Percentiles rank a stretch among this genome's conserved stretches.
These are phyloP conservation scores for Megaustenia siamemsis DNA, from an alignment of 2,888 invertebrate genomes.

Conservation along the genomic window DNA sequence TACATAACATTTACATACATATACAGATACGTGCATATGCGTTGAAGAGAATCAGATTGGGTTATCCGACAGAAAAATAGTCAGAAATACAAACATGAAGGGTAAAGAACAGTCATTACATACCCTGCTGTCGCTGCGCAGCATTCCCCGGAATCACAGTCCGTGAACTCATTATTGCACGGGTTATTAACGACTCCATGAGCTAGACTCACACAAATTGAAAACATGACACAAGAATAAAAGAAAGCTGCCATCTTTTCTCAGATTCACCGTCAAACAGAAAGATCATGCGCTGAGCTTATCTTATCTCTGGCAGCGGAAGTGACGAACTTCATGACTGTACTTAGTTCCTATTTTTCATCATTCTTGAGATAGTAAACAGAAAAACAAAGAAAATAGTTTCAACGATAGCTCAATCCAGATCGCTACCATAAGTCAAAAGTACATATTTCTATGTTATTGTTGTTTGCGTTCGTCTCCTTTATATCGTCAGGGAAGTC, in stretches of 20 bases:
- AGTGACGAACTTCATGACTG: too few relatives aligned
- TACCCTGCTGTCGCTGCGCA: conserved; percentile 4
- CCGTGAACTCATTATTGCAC: not conserved
- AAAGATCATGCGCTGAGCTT: not conserved
- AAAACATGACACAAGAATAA: not conserved
- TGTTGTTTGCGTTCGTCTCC: too few relatives aligned
- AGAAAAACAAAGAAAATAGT: too few relatives aligned
- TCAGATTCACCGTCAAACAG: not conserved
- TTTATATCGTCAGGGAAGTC: too few relatives aligned
- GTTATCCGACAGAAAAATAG: not conserved
- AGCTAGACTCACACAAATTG: not conserved
- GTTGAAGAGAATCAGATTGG: not conserved
- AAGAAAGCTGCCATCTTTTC: not conserved
- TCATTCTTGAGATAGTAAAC: too few relatives aligned
- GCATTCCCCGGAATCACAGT: conserved; percentile 20
- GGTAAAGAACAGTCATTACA: not conserved
- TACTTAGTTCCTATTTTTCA: too few relatives aligned
- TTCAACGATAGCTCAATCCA: too few relatives aligned
- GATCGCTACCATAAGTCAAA: too few relatives aligned
- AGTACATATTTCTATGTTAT: too few relatives aligned
- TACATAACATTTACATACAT: not conserved
- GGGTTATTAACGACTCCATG: not conserved
- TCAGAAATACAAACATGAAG: not conserved
- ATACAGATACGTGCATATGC: not conserved
- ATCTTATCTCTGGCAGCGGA: not conserved